Conservation (phyloP, 2,888 invertebrate species). For the Leucophenga montana region DNA sequence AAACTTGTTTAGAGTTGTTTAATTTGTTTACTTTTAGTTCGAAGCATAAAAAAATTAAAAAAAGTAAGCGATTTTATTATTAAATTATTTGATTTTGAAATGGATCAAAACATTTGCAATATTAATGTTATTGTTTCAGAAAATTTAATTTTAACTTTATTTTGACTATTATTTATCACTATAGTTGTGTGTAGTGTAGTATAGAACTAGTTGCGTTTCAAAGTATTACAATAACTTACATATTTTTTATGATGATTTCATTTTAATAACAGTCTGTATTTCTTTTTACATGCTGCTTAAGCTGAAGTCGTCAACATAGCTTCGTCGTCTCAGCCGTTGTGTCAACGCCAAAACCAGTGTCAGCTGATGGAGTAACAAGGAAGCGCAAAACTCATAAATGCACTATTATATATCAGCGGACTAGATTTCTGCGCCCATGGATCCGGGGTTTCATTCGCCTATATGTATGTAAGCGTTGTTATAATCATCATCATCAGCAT, state of each 20-base stretch:
- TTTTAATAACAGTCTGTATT: slow-evolving; percentile 67
- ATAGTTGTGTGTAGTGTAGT: no score
- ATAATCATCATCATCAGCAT: slow-evolving; percentile 24
- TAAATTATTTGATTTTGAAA: neutral
- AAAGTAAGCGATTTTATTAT: slow-evolving; percentile 48
- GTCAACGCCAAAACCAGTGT: slow-evolving; percentile 54
- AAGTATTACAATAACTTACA: no score
- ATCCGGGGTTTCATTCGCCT: neutral
- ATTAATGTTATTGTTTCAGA: slow-evolving; percentile 23
- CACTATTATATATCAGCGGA: slow-evolving; percentile 68
- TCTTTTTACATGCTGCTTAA: slow-evolving; percentile 13
- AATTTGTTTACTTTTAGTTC: slow-evolving; percentile 11
- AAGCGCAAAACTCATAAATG: slow-evolving; percentile 69
- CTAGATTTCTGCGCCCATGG: neutral
- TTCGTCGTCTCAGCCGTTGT: slow-evolving; percentile 42
- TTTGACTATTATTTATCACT: no score
- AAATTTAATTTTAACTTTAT: no score
- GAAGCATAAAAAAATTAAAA: slow-evolving; percentile 48
- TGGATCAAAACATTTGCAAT: neutral
- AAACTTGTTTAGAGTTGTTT: slow-evolving; percentile 46
- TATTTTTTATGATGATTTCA: slow-evolving; percentile 69
- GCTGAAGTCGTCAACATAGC: slow-evolving; percentile 30
- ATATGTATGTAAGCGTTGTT: neutral
- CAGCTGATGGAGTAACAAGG: slow-evolving; percentile 67
- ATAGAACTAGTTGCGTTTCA: no score